Conservation (phyloP, 1,140 invertebrate species). For the Procambarus clarkii region DNA sequence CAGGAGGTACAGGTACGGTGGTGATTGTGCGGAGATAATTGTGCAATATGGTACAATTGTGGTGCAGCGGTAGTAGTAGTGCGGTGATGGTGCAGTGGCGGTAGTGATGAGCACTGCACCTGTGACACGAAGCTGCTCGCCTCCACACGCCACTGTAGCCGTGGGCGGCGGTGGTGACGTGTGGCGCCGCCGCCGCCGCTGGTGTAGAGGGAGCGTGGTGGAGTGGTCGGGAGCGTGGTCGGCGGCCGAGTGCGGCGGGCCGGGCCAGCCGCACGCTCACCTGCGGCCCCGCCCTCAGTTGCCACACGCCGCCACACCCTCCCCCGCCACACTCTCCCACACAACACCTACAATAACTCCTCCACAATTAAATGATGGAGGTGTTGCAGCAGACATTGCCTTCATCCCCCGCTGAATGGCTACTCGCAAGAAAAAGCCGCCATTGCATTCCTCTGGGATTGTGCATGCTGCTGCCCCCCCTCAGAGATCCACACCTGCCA, state of each 20-base stretch:
- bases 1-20: background rate
- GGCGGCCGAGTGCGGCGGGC: slow-evolving; percentile 40
- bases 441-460: too few relatives aligned
- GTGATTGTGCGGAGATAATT: background rate
- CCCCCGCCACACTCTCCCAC: background rate
- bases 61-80: background rate
- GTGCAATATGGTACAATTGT: slow-evolving; percentile 7
- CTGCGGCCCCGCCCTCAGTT: slow-evolving; percentile 45
- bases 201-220: background rate
- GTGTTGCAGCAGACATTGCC: background rate
- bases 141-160: background rate
- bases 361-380: background rate
- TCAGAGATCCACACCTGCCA: background rate
- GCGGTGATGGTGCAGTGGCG: background rate
- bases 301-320: slow-evolving; percentile 30
- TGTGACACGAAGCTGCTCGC: background rate
- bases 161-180: background rate
- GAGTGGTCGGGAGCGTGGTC: slow-evolving; percentile 15
- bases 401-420: background rate
- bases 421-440: too few relatives aligned
- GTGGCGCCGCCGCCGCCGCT: background rate
- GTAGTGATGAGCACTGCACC: background rate
- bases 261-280: slow-evolving; percentile 38
- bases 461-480: background rate
- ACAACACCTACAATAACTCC: background rate